Evolutionary conservation across 2,113 vertebrate genomes (phyloP).

Genomic region (Elgaria multicarinata): DNA sequence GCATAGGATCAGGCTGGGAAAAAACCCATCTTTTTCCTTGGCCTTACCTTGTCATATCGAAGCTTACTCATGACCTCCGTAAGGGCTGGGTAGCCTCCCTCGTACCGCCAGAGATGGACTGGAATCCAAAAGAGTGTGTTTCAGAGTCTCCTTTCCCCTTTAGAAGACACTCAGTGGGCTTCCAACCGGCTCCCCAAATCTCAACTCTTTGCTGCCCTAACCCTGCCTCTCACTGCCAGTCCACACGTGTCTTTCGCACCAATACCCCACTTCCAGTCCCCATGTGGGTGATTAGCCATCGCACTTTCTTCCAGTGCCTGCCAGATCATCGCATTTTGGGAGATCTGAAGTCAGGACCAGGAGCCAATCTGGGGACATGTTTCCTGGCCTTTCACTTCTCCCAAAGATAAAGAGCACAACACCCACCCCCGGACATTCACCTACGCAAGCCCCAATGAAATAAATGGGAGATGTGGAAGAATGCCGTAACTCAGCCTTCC

Average conservation of each 20-base stretch:
- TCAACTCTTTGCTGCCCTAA: too few species aligned
- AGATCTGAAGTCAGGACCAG: neutral
- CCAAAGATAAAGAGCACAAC: neutral
- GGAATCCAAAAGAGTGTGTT: slow-evolving; percentile 69
- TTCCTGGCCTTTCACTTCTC: neutral
- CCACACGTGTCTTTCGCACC: too few species aligned
- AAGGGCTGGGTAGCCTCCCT: slow-evolving; percentile 98
- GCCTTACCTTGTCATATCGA: slow-evolving; percentile 90
- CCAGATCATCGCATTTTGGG: neutral
- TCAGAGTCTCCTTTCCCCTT: slow-evolving; percentile 29
- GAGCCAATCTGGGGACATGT: neutral
- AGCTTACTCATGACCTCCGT: slow-evolving; percentile 98
- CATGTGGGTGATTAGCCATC: neutral
- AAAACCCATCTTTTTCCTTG: neutral
- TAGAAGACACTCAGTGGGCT: neutral
- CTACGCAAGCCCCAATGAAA: neutral
- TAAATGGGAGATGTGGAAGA: neutral
- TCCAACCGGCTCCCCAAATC: neutral
- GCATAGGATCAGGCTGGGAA: neutral
- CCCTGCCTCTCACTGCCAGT: neutral
- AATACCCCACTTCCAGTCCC: neutral
- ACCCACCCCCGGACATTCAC: neutral
- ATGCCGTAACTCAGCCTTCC: too few species aligned
- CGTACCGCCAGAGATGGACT: slow-evolving; percentile 98
- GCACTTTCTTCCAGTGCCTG: neutral